Percentiles rank a stretch among this genome's conserved stretches.
phyloP scores from a whole-genome alignment of 2,888 invertebrate species.

The Cataglyphis cursor region DNA sequence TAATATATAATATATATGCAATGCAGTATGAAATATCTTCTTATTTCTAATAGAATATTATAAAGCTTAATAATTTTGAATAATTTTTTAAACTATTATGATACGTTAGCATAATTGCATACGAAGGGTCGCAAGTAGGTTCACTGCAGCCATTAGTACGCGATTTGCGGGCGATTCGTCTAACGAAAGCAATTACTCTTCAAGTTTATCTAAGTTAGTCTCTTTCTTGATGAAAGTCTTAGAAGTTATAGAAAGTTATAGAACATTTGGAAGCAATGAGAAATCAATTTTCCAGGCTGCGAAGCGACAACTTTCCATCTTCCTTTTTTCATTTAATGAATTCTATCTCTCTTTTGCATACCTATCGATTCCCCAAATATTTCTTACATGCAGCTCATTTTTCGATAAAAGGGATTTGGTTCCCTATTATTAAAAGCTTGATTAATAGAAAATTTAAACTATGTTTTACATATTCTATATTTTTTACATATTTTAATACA shows the following conservation, averaged over 20 bases:
- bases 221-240: constrained; percentile 38
- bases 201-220: constrained; percentile 49
- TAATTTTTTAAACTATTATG: constrained; percentile 29
- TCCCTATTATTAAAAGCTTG: constrained; percentile 4
- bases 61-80: constrained; percentile 13
- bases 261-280: constrained; percentile 43
- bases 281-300: constrained; percentile 65
- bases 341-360: constrained; percentile 45
- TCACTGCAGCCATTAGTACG: constrained; percentile 55
- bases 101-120: constrained; percentile 20
- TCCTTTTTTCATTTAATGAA: constrained; percentile 59
- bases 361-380: constrained; percentile 58
- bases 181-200: constrained; percentile 71
- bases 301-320: constrained; percentile 66
- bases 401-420: neutral
- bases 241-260: constrained; percentile 51
- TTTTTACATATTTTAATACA: neutral
- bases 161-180: constrained; percentile 64
- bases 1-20: neutral
- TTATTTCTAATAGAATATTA: neutral
- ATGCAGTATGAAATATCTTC: neutral
- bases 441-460: constrained; percentile 29
- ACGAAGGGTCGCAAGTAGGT: constrained; percentile 35
- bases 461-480: neutral
- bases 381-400: neutral